phyloP scores from a whole-genome alignment of 2,888 invertebrate species.

The Tiliacea citrago region DNA sequence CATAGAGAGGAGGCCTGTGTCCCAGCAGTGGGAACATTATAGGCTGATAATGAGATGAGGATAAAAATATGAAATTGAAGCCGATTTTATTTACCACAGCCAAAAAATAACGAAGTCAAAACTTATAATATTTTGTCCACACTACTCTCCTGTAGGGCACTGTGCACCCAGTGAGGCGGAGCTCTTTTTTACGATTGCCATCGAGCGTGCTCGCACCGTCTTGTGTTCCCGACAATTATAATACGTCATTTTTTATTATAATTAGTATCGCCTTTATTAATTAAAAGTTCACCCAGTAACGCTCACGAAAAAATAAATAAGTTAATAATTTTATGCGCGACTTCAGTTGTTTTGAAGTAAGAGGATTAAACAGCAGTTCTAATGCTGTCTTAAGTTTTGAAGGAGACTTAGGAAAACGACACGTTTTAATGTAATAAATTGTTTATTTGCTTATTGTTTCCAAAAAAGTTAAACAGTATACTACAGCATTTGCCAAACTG shows the following conservation, averaged over 20 bases:
- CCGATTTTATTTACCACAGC: background rate
- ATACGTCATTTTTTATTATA: constrained; percentile 82
- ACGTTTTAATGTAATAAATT: background rate
- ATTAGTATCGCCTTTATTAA: constrained; percentile 83
- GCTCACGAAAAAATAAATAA: constrained; percentile 53
- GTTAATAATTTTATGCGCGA: constrained; percentile 46
- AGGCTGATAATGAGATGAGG: too few species aligned
- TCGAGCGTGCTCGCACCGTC: constrained; percentile 76
- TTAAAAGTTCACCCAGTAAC: constrained; percentile 74
- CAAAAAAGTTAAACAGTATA: too few species aligned
- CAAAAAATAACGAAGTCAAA: background rate
- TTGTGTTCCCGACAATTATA: constrained; percentile 74
- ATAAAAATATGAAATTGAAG: background rate
- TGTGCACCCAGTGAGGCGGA: constrained; percentile 68
- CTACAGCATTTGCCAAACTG: too few species aligned
- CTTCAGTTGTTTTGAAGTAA: constrained; percentile 20
- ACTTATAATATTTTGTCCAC: constrained; percentile 32
- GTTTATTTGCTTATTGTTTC: too few species aligned
- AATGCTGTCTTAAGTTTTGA: background rate
- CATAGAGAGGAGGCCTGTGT: too few species aligned
- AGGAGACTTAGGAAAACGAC: background rate
- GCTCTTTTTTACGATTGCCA: constrained; percentile 82
- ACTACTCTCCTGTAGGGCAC: constrained; percentile 11
- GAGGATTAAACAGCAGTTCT: background rate
- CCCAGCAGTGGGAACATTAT: too few species aligned